These are phyloP conservation scores for Microchirus variegatus DNA, from an alignment of 2,797 vertebrate genomes.

Conservation along the genomic window DNA sequence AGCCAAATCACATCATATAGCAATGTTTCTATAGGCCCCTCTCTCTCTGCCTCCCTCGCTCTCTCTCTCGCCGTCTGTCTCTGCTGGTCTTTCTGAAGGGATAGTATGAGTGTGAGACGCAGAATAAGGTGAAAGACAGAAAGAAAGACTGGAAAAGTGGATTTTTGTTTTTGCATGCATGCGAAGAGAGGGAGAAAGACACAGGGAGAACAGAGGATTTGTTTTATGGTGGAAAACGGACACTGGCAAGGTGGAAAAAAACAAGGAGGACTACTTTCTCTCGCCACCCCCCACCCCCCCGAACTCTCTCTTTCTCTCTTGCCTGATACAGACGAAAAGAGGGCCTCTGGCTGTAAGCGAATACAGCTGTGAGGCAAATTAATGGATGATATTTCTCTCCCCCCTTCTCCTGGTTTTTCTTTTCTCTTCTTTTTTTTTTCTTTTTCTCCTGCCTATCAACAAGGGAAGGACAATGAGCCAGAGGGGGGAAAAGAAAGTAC, in stretches of 20 bases:
- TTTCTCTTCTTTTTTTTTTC: constrained; percentile 28
- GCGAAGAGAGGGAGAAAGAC: constrained; percentile 34
- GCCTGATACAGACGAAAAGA: constrained; percentile 67
- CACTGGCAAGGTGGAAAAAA: constrained; percentile 62
- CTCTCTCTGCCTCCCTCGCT: constrained; percentile 35
- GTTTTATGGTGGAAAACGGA: constrained; percentile 66
- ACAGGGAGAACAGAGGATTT: constrained; percentile 54
- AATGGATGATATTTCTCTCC: constrained; percentile 79
- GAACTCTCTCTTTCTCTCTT: constrained; percentile 41
- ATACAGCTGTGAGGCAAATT: constrained; percentile 83
- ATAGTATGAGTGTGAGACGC: constrained; percentile 53
- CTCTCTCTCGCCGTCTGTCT: constrained; percentile 22
- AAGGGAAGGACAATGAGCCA: constrained; percentile 43
- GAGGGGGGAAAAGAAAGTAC: constrained; percentile 17
- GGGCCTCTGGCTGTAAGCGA: constrained; percentile 82
- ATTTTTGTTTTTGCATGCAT: constrained; percentile 45
- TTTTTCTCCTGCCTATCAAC: constrained; percentile 57
- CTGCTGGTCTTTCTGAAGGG: constrained; percentile 48
- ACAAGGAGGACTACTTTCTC: constrained; percentile 65
- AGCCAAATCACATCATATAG: constrained; percentile 92
- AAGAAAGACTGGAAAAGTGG: constrained; percentile 39
- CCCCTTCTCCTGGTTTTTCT: constrained; percentile 43
- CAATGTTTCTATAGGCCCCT: constrained; percentile 84
- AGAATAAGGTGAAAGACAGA: constrained; percentile 31
- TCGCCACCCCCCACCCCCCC: constrained; percentile 26